Conservation (phyloP, 2,797 vertebrate genomes). For the Tapera naevia region DNA sequence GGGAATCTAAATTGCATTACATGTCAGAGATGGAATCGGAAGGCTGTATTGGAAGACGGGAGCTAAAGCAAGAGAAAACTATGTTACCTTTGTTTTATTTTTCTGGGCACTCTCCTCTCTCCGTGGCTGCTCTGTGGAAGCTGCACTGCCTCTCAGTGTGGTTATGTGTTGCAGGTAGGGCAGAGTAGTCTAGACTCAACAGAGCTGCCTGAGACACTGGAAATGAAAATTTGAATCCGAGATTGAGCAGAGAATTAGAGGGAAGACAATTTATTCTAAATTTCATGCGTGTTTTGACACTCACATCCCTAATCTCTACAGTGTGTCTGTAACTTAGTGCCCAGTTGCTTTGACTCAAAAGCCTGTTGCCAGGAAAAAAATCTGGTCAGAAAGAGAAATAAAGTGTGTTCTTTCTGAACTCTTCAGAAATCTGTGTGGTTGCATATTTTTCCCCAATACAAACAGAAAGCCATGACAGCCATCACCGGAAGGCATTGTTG, state of each 20-base stretch:
- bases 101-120: not conserved
- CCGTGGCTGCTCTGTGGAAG: not conserved
- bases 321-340: not conserved
- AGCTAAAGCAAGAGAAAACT: not conserved
- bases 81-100: not conserved
- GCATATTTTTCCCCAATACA: accelerated
- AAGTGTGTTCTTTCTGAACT: not conserved
- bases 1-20: not conserved
- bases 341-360: not conserved
- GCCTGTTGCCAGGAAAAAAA: not conserved
- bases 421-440: not conserved
- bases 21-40: not conserved
- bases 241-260: not conserved
- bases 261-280: not conserved
- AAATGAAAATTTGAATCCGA: not conserved
- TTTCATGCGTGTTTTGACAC: not conserved
- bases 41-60: not conserved
- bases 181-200: not conserved
- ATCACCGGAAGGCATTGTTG: not conserved
- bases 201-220: not conserved
- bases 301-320: not conserved
- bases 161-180: not conserved
- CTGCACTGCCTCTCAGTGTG: not conserved
- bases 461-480: not conserved
- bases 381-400: not conserved